Conservation (phyloP, 2,888 invertebrate genomes). For the Asteroscopus sphinx region DNA sequence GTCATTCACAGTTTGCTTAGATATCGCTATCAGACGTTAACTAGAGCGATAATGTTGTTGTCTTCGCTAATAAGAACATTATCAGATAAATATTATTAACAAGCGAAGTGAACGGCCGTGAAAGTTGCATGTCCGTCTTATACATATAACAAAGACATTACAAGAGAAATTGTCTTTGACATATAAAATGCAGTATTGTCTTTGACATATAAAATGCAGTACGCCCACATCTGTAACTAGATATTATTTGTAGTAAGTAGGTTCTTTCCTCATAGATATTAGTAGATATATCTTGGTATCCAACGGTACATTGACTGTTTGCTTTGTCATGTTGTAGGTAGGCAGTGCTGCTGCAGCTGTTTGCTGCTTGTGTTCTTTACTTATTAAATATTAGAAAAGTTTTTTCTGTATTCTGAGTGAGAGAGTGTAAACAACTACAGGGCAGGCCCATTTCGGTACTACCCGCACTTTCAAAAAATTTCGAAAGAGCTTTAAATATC, state of each 20-base stretch:
- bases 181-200: no score
- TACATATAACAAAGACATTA: no score
- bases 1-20: constrained; percentile 43
- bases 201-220: constrained; percentile 33
- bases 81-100: constrained; percentile 3
- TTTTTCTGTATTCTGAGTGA: no score
- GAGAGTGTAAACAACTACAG: no score
- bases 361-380: not conserved
- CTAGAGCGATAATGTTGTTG: constrained; percentile 38
- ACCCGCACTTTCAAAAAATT: no score
- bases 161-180: no score
- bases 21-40: constrained; percentile 46
- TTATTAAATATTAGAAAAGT: no score
- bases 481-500: no score
- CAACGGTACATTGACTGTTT: constrained; percentile 23
- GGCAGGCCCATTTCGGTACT: no score
- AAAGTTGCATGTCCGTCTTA: constrained; percentile 8
- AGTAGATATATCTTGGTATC: constrained; percentile 10
- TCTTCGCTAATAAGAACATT: constrained; percentile 35
- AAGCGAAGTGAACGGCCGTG: constrained; percentile 8
- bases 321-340: constrained; percentile 2
- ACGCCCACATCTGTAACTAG: constrained; percentile 38
- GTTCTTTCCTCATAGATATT: no score
- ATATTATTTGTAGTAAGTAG: no score
- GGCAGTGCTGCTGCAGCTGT: no score